Evolutionary conservation across 2,113 vertebrate genomes (phyloP), one percentile per base, ranked within the genome.

Genomic region (Osmerus eperlanus): DNA sequence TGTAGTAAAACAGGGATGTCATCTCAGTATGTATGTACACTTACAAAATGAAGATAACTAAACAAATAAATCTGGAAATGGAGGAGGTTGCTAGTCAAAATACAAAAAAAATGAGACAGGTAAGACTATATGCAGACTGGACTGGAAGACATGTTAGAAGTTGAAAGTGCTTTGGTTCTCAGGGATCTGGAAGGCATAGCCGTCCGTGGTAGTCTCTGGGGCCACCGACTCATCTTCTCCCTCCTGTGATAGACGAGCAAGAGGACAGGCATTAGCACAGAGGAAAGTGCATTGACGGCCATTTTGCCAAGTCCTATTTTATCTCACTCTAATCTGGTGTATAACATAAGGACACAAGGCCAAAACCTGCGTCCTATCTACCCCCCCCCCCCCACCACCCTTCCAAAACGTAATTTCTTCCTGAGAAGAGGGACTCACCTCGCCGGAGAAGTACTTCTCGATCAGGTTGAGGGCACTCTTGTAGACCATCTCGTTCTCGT

Each of bases 361-460:
- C 32, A 36, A 36, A 36, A 36, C 32, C 32, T 8, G 32, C 1
- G 3, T 36, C 5, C 5, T 8, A 36, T 36, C 32, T 36, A 36
- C 32, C 32, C 32, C 2, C 41, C 41, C 0, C 41, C 41, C 41
- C 41, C 41, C 8, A 0, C 41, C 41, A 1, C 41, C 41, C 41
- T 2, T 47, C 7, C 41, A 4, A 47, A 47, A 11, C 7, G 12
- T 47, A 12, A 4, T 4, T 47, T 12, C 41, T 47, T 1, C 41
- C 41, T 11, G 41, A 47, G 41, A 47, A 12, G 41, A 11, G 14
- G 11, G 23, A 70, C 94, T 89, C 71, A 96, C 95, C 89, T 94
- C 94, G 14, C 86, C 91, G 66, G 94, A 95, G 81, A 97, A 98
- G 29, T 96, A 97, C 68, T 92, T 94, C 75, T 97, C 95, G 70